Percentiles rank a stretch among this genome's conserved stretches.
These are phyloP conservation scores for Pseudococcus jackbeardsleyi DNA, from an alignment of 2,888 invertebrate species.

Conservation along the genomic window DNA sequence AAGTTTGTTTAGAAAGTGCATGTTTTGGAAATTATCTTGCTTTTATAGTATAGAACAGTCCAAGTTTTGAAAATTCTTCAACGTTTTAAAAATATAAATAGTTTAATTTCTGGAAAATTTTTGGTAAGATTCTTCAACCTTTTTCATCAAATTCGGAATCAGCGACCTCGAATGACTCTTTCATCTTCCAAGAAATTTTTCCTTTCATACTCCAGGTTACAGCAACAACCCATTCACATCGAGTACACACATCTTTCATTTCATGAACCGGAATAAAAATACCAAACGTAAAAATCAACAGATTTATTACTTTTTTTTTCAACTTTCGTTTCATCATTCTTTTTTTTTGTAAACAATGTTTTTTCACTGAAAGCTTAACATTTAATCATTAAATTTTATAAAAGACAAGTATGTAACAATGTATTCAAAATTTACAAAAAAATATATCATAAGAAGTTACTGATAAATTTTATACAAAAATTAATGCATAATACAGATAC, in stretches of 20 bases:
- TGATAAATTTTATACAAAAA: slow-evolving; percentile 44
- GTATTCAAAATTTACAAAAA: slow-evolving; percentile 60
- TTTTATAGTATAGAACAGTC: no score
- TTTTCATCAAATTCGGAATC: no score
- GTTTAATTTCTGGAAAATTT: no score
- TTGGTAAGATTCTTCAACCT: no score
- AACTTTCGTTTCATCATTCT: slow-evolving; percentile 1
- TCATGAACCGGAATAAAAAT: neutral
- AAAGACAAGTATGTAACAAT: slow-evolving; percentile 63
- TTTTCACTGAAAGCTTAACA: slow-evolving; percentile 53
- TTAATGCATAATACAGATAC: slow-evolving; percentile 50
- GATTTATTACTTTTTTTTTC: slow-evolving; percentile 22
- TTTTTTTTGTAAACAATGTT: slow-evolving; percentile 48
- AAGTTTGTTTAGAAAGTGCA: no score
- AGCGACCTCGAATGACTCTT: no score
- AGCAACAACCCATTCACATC: no score
- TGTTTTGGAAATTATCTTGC: no score
- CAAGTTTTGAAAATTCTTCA: no score
- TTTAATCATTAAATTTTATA: slow-evolving; percentile 61
- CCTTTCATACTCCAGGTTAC: no score
- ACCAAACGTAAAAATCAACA: slow-evolving; percentile 34
- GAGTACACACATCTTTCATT: neutral
- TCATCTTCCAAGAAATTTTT: no score
- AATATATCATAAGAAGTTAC: slow-evolving; percentile 55
- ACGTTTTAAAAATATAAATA: no score